Evolutionary conservation across 2,888 invertebrate genomes (phyloP), one percentile per base, ranked within the genome.

Genomic region (Trissolcus brochymenae): DNA sequence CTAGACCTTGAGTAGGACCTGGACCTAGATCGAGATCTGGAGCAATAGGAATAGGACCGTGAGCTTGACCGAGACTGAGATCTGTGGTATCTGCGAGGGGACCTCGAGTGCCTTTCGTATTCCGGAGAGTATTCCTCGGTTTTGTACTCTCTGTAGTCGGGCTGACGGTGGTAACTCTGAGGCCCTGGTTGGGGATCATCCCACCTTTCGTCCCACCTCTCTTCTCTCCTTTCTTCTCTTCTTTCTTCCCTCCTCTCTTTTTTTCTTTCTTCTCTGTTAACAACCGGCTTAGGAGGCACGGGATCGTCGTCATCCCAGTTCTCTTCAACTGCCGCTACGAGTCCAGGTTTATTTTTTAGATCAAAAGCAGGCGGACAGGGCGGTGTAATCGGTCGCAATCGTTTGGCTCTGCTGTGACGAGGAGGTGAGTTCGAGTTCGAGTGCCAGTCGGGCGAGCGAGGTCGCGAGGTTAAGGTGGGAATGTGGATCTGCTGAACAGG

Each of bases 261-360:
- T 9, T 6, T 35, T 35, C 35, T 35, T 0, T 35, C 35, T 7
- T 35, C 35, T 6, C 29, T 13, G 2, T 1, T 13, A 14, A 21
- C 7, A 25, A 17, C 14, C 14, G 29, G 14, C 14, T 41, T 41
- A 2, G 41, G 57, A 16, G 59, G 59, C 1, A 46, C 4, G 1
- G 41, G 43, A 13, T 67, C 56, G 11, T 71, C 62, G 0, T 62
- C 70, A 13, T 71, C 70, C 70, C 70, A 71, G 16, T 62, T 56
- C 6, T 62, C 61, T 0, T 2, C 2, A 2, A n/a, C 13, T 13
- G 56, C 19, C 16, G 66, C 49, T 2, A 14, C 13, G 29, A 3
- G 4, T n/a, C 25, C 43, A 4, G 4, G 13, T 7, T 43, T 40
- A 6, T 17, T 25, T 49, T 68, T 61, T 0, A 68, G 14, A 1